Base-by-base conservation (phyloP, 2,888 invertebrate genomes). In the Nasonia oneida region DNA sequence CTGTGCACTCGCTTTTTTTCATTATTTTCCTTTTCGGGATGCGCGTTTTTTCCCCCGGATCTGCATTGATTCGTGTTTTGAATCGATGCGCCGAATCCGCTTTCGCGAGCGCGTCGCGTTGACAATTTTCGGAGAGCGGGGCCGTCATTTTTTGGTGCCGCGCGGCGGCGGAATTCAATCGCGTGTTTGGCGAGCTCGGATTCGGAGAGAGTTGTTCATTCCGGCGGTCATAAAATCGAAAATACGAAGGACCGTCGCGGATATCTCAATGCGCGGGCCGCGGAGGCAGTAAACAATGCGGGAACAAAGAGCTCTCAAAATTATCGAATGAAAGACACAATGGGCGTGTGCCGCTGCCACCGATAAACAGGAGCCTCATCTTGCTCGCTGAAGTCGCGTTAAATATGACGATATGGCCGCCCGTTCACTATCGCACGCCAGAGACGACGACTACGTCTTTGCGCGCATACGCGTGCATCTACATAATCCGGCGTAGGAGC, bases 31-130 rank as follows among this genome's bases (percentile, higher is more conserved):
- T 70, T 74, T 39, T 73, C 29, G 18, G n/a, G 61, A 6, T 5
- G 29, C 50, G 33, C 33, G 4, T 33, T 37, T n/a, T 77, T 64
- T 77, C 50, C 64, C 18, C 37, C 64, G 73, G 80, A 86, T 33
- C 29, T 82, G 79, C 50, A 87, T 82, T 84, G 79, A 87, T 80
- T 82, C 78, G 87, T 84, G 81, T 84, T 82, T 84, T 79, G 80
- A 80, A 87, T 87, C 57, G 82, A 70, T 77, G 53, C 42, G 53
- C 53, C 47, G 73, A 18, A 67, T 82, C 53, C 79, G 67, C 77
- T 77, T 73, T 81, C 23, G 47, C n/a, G 33, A 10, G n/a, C 29
- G 12, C 29, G 64, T 14, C 47, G 5, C n/a, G 64, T 33, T 50
- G 39, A 47, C 81, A 81, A 84, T 81, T 76, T 84, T 84, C 76